These are phyloP conservation scores for Hydrotaea diabolus DNA, from an alignment of 2,888 invertebrate genomes.

Conservation along the genomic window DNA sequence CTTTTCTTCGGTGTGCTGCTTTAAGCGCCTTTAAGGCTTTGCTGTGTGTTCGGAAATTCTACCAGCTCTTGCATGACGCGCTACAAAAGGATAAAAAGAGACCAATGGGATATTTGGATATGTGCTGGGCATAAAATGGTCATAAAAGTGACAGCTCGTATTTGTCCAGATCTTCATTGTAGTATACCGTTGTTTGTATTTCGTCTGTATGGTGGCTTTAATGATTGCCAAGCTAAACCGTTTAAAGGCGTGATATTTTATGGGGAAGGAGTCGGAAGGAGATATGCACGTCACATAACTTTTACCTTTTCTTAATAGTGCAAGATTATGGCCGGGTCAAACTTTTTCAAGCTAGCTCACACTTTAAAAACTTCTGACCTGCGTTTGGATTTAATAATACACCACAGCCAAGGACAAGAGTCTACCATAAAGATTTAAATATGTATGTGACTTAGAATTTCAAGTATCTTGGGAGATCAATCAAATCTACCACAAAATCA, in stretches of 20 bases:
- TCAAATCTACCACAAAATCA: too few relatives aligned
- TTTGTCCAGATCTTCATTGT: background rate
- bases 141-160: slow-evolving; percentile 47
- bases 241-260: background rate
- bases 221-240: slow-evolving; percentile 2
- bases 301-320: too few relatives aligned
- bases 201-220: background rate
- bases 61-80: background rate
- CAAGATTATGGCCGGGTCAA: too few relatives aligned
- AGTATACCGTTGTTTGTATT: background rate
- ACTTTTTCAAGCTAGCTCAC: too few relatives aligned
- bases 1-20: slow-evolving; percentile 1
- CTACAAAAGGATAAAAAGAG: background rate
- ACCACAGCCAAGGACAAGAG: too few relatives aligned
- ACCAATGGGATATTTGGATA: background rate
- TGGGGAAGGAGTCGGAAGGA: background rate
- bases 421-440: too few relatives aligned
- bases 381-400: too few relatives aligned
- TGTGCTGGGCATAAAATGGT: slow-evolving; percentile 40
- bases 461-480: too few relatives aligned
- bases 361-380: too few relatives aligned
- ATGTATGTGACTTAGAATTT: too few relatives aligned
- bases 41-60: background rate
- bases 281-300: too few relatives aligned
- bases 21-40: slow-evolving; percentile 48